phyloP scores from a whole-genome alignment of 2,113 vertebrate species.

The Syngnathus typhle region DNA sequence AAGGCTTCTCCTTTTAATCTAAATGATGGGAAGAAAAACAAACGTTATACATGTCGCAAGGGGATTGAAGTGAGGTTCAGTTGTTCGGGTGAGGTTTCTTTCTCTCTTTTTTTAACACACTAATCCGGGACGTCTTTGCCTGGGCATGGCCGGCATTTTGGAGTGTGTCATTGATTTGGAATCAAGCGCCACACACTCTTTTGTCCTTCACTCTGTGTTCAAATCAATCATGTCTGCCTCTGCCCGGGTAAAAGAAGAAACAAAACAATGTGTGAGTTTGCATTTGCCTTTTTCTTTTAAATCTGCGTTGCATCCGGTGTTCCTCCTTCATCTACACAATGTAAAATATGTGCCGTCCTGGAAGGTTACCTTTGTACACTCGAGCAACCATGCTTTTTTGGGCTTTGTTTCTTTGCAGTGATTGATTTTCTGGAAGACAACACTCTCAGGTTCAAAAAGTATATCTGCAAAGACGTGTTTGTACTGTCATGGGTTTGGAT shows the following conservation, averaged over 20 bases:
- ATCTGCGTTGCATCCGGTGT: constrained; percentile 29
- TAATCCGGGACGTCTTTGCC: constrained; percentile 50
- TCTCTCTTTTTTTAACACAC: constrained; percentile 28
- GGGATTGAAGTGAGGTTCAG: constrained; percentile 20
- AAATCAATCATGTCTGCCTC: constrained; percentile 69
- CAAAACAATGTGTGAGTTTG: background rate
- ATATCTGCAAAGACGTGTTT: constrained; percentile 2
- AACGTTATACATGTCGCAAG: constrained; percentile 24
- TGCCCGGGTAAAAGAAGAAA: constrained; percentile 45
- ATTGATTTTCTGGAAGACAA: constrained; percentile 15
- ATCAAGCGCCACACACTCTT: constrained; percentile 58
- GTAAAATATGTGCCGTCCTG: constrained; percentile 36
- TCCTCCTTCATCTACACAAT: constrained; percentile 42
- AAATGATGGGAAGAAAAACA: constrained; percentile 25
- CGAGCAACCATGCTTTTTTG: background rate
- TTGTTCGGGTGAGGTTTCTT: constrained; percentile 22
- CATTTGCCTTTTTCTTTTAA: constrained; percentile 44
- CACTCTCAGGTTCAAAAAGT: constrained; percentile 28
- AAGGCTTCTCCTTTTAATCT: constrained; percentile 21
- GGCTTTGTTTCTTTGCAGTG: constrained; percentile 30
- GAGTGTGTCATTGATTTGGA: constrained; percentile 70
- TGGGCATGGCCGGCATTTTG: constrained; percentile 62
- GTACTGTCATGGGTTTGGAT: background rate
- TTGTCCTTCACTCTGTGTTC: constrained; percentile 70
- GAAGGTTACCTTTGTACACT: constrained; percentile 38